Evolutionary conservation across 2,113 vertebrate species (phyloP), one percentile per base, ranked within the genome.

Genomic region (Zingel zingel): DNA sequence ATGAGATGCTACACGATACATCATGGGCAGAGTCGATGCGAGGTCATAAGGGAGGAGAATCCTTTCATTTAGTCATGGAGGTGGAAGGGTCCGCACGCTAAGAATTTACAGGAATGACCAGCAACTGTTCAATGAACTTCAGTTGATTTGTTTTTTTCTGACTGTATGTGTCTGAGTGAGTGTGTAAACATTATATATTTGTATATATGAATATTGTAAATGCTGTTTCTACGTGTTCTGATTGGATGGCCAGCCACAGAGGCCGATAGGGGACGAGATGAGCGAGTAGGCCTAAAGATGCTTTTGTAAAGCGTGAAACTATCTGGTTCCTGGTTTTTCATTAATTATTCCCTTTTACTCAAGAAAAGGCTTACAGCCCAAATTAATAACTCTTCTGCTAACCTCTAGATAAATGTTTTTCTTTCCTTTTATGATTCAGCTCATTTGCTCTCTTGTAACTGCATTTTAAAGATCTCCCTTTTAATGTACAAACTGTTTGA

Each of bases 181-280:
- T 75, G 81, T 81, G 83, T 77, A 58, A 50, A 70, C 84, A 68
- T 86, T 91, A 85, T 92, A 83, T 92, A 90, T 93, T 89, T 95
- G 89, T 95, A 93, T 77, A 94, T 93, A 92, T 94, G 78, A 92
- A 86, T 94, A 94, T 93, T 94, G 91, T 95, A 94, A 89, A 91
- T 92, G 87, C 87, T 79, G 84, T 93, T 93, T 93, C 91, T 92
- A 90, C 72, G 47, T 91, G 75, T 93, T 89, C 51, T 84, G 83
- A 89, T 87, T 79, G 72, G 89, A 80, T 6, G 75, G 82, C 19
- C 65, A 80, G 81, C 84, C 47, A 23, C 54, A 59, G 58, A 61
- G 63, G 50, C 56, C 45, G 21, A 63, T 62, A 33, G 64, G 50
- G 27, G 51, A 53, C 12, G 3, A n/a, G 43, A 61, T 23, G 50